Base-by-base conservation (phyloP, 2,113 vertebrate species). In the Gasterosteus nipponicus region DNA sequence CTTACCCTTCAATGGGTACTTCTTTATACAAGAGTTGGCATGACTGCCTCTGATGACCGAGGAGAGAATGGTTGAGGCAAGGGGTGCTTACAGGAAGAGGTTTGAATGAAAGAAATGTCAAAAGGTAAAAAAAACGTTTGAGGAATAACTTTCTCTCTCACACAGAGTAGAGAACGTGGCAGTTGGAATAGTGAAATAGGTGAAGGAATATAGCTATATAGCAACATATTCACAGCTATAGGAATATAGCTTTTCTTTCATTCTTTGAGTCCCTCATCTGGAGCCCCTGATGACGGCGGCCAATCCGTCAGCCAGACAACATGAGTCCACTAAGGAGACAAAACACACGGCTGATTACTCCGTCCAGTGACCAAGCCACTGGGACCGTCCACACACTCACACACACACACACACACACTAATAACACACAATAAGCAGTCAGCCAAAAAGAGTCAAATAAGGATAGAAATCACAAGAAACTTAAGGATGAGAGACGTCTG, bases 331-430 rank as follows among this genome's bases (percentile, higher is more conserved):
- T 1, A 3, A 62, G 39, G 63, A 62, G 18, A 42, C 47, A 18
- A 39, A 62, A 58, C 46, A 22, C 22, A 19, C 3, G 1, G 31
- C 41, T 75, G 78, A 75, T 69, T 69, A 53, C 58, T 74, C 16
- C 10, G 46, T 26, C 35, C 5, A 5, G 11, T 51, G 35, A 33
- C 62, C 16, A 33, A 72, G 19, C 1, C 53, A 18, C n/a, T 33
- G 10, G 11, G 2, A 60, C 54, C n/a, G 29, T 0, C 2, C 41
- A 11, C 26, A 57, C 51, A 18, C 29, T 54, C 71, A 42, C 16
- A 16, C 51, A 18, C 29, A 64, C 71, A 46, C 44, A 46, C 12
- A 46, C 44, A 46, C 44, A 46, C 12, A 46, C 9, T 26, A 26
- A 26, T 26, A 26, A 12, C 42, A 46, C 10, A 46, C 38, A 39